Conservation (phyloP, 1,140 invertebrate genomes). For the Protaetia brevitarsis region DNA sequence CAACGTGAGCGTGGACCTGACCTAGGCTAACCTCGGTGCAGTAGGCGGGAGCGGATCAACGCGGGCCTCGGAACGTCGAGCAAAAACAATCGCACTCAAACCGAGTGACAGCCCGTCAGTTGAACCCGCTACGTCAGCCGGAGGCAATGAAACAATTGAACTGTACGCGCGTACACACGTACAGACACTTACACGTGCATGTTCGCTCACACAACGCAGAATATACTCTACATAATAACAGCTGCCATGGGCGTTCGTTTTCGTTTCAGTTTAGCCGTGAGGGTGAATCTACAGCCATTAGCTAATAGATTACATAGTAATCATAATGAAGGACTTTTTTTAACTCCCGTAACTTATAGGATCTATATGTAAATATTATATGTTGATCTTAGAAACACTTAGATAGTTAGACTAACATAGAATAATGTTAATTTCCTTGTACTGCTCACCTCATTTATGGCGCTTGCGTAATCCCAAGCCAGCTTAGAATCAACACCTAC, state of each 20-base stretch:
- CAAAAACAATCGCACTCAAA: slow-evolving; percentile 19
- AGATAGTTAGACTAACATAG: too few species aligned
- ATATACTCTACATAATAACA: slow-evolving; percentile 1
- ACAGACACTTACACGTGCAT: background rate
- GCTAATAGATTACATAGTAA: background rate
- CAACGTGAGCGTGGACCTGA: slow-evolving; percentile 14
- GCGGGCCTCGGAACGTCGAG: slow-evolving; percentile 21
- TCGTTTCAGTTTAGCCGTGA: background rate
- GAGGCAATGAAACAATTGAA: slow-evolving; percentile 23
- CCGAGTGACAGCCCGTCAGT: slow-evolving; percentile 22
- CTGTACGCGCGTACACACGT: background rate
- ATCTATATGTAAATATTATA: too few species aligned
- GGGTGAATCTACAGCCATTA: background rate
- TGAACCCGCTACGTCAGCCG: slow-evolving; percentile 17
- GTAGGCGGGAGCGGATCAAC: slow-evolving; percentile 21
- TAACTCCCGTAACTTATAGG: too few species aligned
- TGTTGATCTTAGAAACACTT: too few species aligned
- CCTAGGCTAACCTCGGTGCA: slow-evolving; percentile 22
- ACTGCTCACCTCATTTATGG: too few species aligned
- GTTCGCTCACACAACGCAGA: background rate
- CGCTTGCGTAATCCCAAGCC: too few species aligned
- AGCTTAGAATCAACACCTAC: too few species aligned
- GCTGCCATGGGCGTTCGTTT: background rate
- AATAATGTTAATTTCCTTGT: too few species aligned
- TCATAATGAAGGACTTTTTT: background rate